Conservation (phyloP, 2,888 invertebrate genomes). For the Diachrysia chrysitis region DNA sequence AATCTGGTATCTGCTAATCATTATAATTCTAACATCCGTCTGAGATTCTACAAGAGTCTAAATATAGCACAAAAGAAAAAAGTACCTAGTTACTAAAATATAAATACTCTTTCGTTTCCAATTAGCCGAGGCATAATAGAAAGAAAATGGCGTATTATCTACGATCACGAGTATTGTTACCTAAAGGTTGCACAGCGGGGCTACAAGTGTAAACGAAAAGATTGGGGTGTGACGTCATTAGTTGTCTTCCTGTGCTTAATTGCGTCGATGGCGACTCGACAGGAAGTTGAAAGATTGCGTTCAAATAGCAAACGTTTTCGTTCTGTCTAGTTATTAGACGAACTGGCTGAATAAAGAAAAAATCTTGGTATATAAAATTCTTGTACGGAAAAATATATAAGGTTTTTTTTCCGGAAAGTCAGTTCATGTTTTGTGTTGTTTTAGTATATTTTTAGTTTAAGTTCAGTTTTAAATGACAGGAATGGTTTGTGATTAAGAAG, state of each 20-base stretch:
- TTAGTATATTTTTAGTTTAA: background rate
- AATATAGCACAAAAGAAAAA: slow-evolving; percentile 13
- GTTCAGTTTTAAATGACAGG: background rate
- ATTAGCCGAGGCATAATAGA: slow-evolving; percentile 46
- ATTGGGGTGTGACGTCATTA: slow-evolving; percentile 79
- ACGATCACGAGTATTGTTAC: slow-evolving; percentile 44
- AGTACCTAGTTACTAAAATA: slow-evolving; percentile 29
- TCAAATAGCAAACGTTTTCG: slow-evolving; percentile 78
- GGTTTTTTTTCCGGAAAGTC: slow-evolving; percentile 21
- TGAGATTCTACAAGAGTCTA: slow-evolving; percentile 1
- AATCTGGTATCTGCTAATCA: background rate
- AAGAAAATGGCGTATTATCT: slow-evolving; percentile 42
- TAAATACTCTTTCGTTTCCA: slow-evolving; percentile 45
- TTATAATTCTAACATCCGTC: background rate
- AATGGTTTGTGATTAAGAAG: background rate
- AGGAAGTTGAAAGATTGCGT: slow-evolving; percentile 87
- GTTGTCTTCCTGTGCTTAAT: slow-evolving; percentile 83
- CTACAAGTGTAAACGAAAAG: slow-evolving; percentile 63
- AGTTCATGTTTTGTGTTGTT: slow-evolving; percentile 1
- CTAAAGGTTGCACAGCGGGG: slow-evolving; percentile 49
- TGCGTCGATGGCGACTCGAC: slow-evolving; percentile 80
- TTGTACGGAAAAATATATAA: slow-evolving; percentile 24
- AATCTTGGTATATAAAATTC: slow-evolving; percentile 26
- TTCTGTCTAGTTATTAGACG: slow-evolving; percentile 64
- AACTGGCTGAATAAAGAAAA: slow-evolving; percentile 47